Evolutionary conservation across 2,113 vertebrate species (phyloP).

Genomic region (Silurus asotus): DNA sequence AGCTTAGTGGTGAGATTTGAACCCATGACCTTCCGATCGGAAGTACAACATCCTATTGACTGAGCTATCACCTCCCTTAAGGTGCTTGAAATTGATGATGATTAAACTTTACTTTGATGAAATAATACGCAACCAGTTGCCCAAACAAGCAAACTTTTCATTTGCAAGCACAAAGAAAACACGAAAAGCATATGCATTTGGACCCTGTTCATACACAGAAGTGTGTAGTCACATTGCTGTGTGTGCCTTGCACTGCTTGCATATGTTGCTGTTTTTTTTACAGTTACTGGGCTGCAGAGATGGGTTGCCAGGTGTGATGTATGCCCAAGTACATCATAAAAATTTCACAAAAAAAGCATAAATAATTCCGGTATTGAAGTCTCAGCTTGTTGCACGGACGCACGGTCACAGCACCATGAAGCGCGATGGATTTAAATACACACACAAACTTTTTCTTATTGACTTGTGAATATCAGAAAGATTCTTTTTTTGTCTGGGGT

Average conservation of each 20-base stretch:
- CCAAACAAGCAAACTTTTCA: background rate
- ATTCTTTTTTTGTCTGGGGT: background rate
- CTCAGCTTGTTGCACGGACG: background rate
- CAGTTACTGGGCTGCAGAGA: no score
- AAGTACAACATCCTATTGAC: no score
- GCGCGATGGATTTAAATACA: background rate
- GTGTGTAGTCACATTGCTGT: background rate
- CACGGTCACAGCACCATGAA: background rate
- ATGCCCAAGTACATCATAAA: background rate
- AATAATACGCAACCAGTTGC: background rate
- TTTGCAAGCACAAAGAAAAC: background rate
- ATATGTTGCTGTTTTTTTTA: background rate
- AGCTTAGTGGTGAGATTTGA: no score
- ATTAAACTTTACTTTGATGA: background rate
- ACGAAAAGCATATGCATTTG: background rate
- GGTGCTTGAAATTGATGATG: background rate
- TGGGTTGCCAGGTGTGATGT: background rate
- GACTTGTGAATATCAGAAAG: background rate
- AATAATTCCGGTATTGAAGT: background rate
- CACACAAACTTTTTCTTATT: background rate
- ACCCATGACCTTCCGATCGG: no score
- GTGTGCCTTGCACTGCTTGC: background rate
- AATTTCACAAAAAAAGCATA: background rate
- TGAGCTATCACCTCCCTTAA: no score
- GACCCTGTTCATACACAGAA: background rate